Evolutionary conservation across 2,113 vertebrate species (phyloP), one percentile per base, ranked within the genome.

Genomic region (Aleadryas rufinucha): DNA sequence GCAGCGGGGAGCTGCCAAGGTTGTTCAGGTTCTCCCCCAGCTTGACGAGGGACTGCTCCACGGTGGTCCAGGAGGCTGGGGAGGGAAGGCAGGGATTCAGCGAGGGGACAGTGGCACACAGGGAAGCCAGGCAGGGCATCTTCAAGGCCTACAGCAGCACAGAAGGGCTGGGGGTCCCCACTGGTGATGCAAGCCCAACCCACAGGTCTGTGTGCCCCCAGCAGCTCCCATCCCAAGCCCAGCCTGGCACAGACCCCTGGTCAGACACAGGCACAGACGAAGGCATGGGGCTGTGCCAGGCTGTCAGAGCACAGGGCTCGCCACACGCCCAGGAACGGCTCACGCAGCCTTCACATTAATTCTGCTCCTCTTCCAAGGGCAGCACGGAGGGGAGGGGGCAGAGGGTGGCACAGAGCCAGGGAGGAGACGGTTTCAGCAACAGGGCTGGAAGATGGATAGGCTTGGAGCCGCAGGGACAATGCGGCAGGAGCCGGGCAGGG

Each of bases 31-130:
- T 98, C 30, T 99, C 99, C 8, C 97, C 98, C 52, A 99, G 97
- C 93, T 98, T 99, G 61, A 98, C 14, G 5, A 99, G 90, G 28
- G 98, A 98, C 80, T 99, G 99, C 71, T 99, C 99, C 63, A 99
- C 97, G 3, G 98, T 97, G 52, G 96, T 98, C 99, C 99, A 99
- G 61, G 98, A 99, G 81, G 98, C 99, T 99, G 72, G 50, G 82
- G 78, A 92, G 26, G 80, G 41, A 68, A 59, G 59, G 44, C 63
- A 89, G 27, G 33, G 14, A 10, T 27, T 84, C 54, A 69, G n/a
- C 0, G 0, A 9, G 4, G 21, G 23, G 11, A 45, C 45, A 45
- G 21, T 5, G 26, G 52, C 66, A 60, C 1, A 1, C 2, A 1
- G 23, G 26, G 63, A 68, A 63, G 52, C 35, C 12, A 2, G 22